Conservation (phyloP, 1,140 invertebrate genomes). For the Arctopsyche grandis region DNA sequence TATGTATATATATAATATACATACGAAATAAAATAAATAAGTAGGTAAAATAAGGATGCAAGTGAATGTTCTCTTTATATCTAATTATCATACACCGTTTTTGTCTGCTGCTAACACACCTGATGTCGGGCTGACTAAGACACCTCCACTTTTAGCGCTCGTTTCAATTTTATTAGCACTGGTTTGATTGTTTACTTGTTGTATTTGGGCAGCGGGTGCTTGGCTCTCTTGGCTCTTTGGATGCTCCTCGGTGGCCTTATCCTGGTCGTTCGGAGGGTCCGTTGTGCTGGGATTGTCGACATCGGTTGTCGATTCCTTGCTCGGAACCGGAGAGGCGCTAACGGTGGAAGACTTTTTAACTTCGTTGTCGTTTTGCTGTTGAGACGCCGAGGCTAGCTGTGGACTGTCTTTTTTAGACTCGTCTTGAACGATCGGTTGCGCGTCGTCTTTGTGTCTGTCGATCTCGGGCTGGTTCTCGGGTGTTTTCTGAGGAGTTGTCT, state of each 20-base stretch:
- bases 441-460: slow-evolving; percentile 21
- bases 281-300: slow-evolving; percentile 32
- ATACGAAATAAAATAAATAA: neutral
- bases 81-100: slow-evolving; percentile 49
- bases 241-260: slow-evolving; percentile 31
- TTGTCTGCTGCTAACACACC: slow-evolving; percentile 35
- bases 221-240: slow-evolving; percentile 4
- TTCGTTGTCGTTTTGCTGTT: slow-evolving; percentile 28
- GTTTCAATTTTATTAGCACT: slow-evolving; percentile 24
- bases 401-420: slow-evolving; percentile 25
- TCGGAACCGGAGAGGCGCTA: slow-evolving; percentile 11
- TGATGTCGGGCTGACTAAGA: slow-evolving; percentile 28
- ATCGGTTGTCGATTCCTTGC: slow-evolving; percentile 18
- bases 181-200: slow-evolving; percentile 1
- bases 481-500: slow-evolving; percentile 27
- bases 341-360: slow-evolving; percentile 29
- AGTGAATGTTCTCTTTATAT: slow-evolving; percentile 4
- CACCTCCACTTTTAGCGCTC: slow-evolving; percentile 7
- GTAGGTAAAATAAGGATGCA: neutral
- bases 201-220: neutral
- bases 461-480: neutral
- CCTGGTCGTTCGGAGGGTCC: slow-evolving; percentile 28
- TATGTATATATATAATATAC: neutral
- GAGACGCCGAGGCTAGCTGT: slow-evolving; percentile 33
- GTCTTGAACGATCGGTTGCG: slow-evolving; percentile 22